A percentile compares a stretch with the other conserved stretches of the same genome.
Evolutionary conservation across 2,113 vertebrate species (phyloP).

Genomic region (Nanorana parkeri): DNA sequence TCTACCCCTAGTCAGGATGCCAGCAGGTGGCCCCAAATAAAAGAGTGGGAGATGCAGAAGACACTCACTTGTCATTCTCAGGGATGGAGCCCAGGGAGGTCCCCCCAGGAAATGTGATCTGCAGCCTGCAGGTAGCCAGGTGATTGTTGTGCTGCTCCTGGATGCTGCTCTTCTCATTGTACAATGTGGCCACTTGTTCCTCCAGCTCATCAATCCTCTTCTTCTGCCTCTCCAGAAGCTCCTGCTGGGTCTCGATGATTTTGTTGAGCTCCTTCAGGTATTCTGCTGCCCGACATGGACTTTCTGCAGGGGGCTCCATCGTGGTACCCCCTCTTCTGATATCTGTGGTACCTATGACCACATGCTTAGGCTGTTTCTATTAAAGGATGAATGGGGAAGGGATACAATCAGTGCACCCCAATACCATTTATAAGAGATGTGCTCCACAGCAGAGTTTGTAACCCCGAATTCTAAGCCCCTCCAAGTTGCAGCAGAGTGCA

Average conservation of each 20-base stretch:
- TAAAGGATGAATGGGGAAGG: too few species aligned
- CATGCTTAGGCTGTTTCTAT: background rate
- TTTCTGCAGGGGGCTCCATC: constrained; percentile 87
- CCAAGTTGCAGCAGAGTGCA: too few species aligned
- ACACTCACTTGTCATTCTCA: constrained; percentile 74
- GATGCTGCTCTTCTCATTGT: constrained; percentile 63
- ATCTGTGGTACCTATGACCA: background rate
- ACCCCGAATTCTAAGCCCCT: too few species aligned
- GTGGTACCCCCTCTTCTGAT: constrained; percentile 62
- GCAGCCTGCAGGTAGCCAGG: constrained; percentile 87
- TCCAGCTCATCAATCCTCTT: constrained; percentile 87
- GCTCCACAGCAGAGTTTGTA: too few species aligned
- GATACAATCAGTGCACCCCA: background rate
- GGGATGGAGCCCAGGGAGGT: constrained; percentile 75
- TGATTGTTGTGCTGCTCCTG: constrained; percentile 88
- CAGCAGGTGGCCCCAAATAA: background rate
- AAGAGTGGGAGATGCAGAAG: background rate
- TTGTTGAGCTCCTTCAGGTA: constrained; percentile 86
- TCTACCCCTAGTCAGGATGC: background rate
- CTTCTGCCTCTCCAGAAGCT: constrained; percentile 87
- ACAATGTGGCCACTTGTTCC: constrained; percentile 85
- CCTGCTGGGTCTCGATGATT: constrained; percentile 89
- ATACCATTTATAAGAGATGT: background rate
- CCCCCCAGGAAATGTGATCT: constrained; percentile 64
- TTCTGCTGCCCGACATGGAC: constrained; percentile 88